Percentiles rank a stretch among this genome's conserved stretches.
These are phyloP conservation scores for Meliscaeva auricollis DNA, from an alignment of 2,888 invertebrate species.

Conservation along the genomic window DNA sequence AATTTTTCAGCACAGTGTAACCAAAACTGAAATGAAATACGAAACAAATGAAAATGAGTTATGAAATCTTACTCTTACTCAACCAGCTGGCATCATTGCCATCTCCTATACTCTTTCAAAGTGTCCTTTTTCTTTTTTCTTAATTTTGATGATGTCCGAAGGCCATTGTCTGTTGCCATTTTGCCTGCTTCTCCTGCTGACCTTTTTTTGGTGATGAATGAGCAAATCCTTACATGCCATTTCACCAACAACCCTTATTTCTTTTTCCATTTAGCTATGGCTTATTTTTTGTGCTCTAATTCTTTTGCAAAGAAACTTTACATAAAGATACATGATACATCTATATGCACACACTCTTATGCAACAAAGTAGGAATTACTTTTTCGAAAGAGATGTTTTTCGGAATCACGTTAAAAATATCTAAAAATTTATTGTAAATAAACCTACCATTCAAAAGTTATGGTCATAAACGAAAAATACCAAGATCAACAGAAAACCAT, in stretches of 20 bases:
- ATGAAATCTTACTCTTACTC: conserved; percentile 56
- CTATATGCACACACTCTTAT: background rate
- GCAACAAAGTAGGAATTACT: background rate
- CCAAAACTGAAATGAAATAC: conserved; percentile 56
- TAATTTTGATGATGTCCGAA: conserved; percentile 70
- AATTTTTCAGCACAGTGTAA: conserved; percentile 67
- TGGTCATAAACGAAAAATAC: too few species aligned
- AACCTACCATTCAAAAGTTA: too few species aligned
- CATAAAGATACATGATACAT: background rate
- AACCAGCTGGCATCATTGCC: conserved; percentile 68
- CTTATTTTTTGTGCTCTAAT: conserved; percentile 25
- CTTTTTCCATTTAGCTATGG: conserved; percentile 12
- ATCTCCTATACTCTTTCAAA: conserved; percentile 37
- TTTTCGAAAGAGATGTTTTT: too few species aligned
- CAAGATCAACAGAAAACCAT: too few species aligned
- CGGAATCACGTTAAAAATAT: too few species aligned
- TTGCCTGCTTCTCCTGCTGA: conserved; percentile 50
- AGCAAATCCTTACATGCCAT: conserved; percentile 65
- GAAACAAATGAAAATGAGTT: conserved; percentile 61
- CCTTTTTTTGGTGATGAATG: conserved; percentile 68
- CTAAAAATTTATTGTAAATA: too few species aligned
- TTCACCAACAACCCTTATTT: conserved; percentile 68
- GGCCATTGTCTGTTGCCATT: conserved; percentile 75
- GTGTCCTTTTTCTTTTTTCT: conserved; percentile 33
- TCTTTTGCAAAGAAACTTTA: conserved; percentile 38